Conservation (phyloP, 1,140 invertebrate species). For the Pemphigus obesinymphae region DNA sequence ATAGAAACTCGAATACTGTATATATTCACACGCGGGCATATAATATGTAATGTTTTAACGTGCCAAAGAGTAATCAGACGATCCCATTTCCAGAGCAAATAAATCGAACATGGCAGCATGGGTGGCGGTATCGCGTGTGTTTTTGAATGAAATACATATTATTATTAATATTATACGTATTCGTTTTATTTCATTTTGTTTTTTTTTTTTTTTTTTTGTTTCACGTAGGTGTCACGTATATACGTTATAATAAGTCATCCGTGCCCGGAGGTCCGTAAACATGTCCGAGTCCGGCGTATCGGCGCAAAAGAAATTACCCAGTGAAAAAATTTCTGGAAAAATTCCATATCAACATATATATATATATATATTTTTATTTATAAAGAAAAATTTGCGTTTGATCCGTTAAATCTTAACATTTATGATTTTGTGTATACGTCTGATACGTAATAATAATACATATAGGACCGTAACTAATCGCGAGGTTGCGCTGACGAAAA, state of each 20-base stretch:
- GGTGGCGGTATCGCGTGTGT: slow-evolving; percentile 25
- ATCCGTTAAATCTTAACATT: background rate
- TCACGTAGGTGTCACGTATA: background rate
- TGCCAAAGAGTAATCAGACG: slow-evolving; percentile 34
- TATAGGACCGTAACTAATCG: too few species aligned
- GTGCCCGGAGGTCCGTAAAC: background rate
- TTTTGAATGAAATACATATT: slow-evolving; percentile 16
- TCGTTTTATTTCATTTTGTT: background rate
- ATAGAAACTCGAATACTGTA: slow-evolving; percentile 4
- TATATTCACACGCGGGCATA: background rate
- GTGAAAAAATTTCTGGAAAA: background rate
- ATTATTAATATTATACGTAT: slow-evolving; percentile 5
- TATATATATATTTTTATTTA: background rate
- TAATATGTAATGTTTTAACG: slow-evolving; percentile 34
- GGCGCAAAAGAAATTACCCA: background rate
- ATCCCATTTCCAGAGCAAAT: slow-evolving; percentile 32
- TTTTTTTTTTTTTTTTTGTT: background rate
- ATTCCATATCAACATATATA: background rate
- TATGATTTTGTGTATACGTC: too few species aligned
- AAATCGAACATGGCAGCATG: slow-evolving; percentile 17
- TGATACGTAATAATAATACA: too few species aligned
- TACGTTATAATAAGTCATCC: slow-evolving; percentile 6
- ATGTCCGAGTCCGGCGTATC: background rate
- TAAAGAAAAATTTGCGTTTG: background rate
- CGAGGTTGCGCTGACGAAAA: too few species aligned